A percentile compares a stretch with the other conserved stretches of the same genome.
Conservation (phyloP, 2,888 invertebrate genomes). For the Leucoma salicis region DNA sequence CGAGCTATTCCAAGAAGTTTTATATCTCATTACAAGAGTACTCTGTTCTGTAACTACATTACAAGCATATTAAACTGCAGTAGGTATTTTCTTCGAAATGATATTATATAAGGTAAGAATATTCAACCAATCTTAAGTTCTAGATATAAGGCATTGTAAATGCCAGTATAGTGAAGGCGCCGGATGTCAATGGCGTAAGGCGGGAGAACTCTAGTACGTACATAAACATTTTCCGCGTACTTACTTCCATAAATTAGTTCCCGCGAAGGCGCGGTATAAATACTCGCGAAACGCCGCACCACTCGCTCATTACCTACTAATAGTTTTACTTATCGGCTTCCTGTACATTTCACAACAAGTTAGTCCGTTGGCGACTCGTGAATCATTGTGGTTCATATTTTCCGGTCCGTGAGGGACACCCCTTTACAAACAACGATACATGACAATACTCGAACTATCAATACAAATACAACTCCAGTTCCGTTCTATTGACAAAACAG, state of each 20-base stretch:
- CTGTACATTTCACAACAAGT: constrained; percentile 54
- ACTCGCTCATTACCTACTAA: constrained; percentile 74
- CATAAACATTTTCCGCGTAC: constrained; percentile 82
- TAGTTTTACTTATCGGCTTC: constrained; percentile 75
- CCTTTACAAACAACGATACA: constrained; percentile 30
- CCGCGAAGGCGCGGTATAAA: constrained; percentile 77
- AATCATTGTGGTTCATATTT: constrained; percentile 28
- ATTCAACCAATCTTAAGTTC: background rate
- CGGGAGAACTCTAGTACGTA: constrained; percentile 57
- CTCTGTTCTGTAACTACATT: background rate
- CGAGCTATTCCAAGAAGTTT: background rate
- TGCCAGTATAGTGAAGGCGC: constrained; percentile 49
- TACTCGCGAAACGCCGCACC: constrained; percentile 69
- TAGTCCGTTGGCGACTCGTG: constrained; percentile 35
- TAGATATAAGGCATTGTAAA: background rate
- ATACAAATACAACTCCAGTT: constrained; percentile 29
- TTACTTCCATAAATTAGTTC: constrained; percentile 81
- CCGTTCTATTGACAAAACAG: constrained; percentile 51
- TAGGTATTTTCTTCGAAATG: background rate
- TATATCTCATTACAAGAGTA: constrained; percentile 1
- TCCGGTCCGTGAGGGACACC: constrained; percentile 21
- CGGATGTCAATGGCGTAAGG: constrained; percentile 71
- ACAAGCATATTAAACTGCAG: background rate
- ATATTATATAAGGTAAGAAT: background rate
- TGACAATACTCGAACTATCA: constrained; percentile 14